A percentile compares a stretch with the other conserved stretches of the same genome.
Evolutionary conservation across 2,797 vertebrate species (phyloP).

Genomic region (Propithecus perrieri): DNA sequence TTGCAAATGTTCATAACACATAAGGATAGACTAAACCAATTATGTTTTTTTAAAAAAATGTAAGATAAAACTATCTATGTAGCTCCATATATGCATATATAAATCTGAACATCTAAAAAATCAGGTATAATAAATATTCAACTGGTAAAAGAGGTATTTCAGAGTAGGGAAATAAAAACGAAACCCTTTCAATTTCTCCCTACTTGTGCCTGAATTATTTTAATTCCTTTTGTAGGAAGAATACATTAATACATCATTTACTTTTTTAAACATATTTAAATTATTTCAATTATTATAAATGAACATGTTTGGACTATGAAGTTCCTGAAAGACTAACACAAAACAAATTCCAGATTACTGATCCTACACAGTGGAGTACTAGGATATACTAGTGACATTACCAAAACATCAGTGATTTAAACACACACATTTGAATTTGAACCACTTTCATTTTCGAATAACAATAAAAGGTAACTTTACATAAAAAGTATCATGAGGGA

Average conservation of each 20-base stretch:
- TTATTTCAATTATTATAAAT: background rate
- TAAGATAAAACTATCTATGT: background rate
- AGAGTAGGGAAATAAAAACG: background rate
- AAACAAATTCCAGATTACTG: slow-evolving; percentile 23
- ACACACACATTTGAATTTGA: background rate
- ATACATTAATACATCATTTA: background rate
- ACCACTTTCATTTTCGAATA: background rate
- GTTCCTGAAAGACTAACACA: slow-evolving; percentile 18
- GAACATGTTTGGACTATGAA: background rate
- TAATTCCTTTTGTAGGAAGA: background rate
- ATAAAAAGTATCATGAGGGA: background rate
- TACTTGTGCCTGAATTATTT: background rate
- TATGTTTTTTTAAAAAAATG: background rate
- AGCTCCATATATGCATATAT: background rate
- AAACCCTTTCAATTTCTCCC: background rate
- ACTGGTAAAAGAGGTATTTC: background rate
- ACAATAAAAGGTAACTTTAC: slow-evolving; percentile 24
- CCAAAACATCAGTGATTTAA: background rate
- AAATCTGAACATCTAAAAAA: background rate
- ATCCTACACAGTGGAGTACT: background rate
- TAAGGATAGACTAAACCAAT: background rate
- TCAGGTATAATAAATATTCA: background rate
- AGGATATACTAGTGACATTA: background rate
- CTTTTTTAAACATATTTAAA: background rate
- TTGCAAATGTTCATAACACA: slow-evolving; percentile 14